phyloP scores from a whole-genome alignment of 1,140 invertebrate species.

The Condylostylus longicornis region DNA sequence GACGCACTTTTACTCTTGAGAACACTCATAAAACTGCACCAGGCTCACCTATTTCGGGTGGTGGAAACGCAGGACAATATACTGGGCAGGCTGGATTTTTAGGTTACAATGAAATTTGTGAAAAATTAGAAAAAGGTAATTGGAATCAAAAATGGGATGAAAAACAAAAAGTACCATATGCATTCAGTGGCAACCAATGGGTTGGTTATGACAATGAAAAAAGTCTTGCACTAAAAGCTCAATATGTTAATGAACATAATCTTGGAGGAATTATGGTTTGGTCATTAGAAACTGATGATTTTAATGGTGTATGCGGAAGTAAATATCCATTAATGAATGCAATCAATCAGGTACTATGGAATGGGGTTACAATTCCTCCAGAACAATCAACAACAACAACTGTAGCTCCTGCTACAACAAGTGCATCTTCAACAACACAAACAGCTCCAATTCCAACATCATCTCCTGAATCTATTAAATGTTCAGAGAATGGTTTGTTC shows the following conservation, averaged over 20 bases:
- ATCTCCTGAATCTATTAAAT: no score
- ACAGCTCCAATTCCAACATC: no score
- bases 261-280: slow-evolving; percentile 45
- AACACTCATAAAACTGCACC: slow-evolving; percentile 33
- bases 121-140: slow-evolving; percentile 15
- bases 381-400: background rate
- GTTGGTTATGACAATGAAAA: slow-evolving; percentile 31
- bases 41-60: slow-evolving; percentile 37
- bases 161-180: slow-evolving; percentile 28
- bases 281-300: slow-evolving; percentile 47
- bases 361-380: slow-evolving; percentile 9
- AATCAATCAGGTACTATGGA: slow-evolving; percentile 17
- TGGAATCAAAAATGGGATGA: slow-evolving; percentile 13
- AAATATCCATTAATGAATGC: slow-evolving; percentile 34
- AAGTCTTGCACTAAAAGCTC: slow-evolving; percentile 30
- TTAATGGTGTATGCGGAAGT: slow-evolving; percentile 31
- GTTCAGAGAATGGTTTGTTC: slow-evolving; percentile 6
- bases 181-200: slow-evolving; percentile 31
- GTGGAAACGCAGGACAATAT: slow-evolving; percentile 50
- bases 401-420: no score
- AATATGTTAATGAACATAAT: slow-evolving; percentile 26
- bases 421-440: no score
- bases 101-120: slow-evolving; percentile 58
- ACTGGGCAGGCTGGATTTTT: slow-evolving; percentile 51
- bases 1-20: slow-evolving; percentile 45